phyloP scores from a whole-genome alignment of 2,113 vertebrate species.

The Jaculus jaculus region DNA sequence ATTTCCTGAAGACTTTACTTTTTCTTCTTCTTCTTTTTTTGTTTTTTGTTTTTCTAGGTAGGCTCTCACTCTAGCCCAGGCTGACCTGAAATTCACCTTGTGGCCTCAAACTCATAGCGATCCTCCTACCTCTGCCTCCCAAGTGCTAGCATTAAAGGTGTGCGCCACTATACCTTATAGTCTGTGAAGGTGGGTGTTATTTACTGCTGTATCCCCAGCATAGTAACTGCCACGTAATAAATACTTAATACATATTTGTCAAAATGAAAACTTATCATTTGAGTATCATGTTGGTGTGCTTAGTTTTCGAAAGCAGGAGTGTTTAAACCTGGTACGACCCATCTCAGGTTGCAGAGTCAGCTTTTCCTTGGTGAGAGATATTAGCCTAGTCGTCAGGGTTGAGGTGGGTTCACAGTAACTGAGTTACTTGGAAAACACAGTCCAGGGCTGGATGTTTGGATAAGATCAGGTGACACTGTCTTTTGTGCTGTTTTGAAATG shows the following conservation, averaged over 20 bases:
- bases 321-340: slow-evolving; percentile 30
- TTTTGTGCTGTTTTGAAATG: neutral
- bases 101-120: too few species aligned
- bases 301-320: neutral
- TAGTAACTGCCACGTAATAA: neutral
- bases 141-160: too few species aligned
- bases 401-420: neutral
- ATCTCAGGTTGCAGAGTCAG: neutral
- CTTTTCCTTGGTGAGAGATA: neutral
- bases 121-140: too few species aligned
- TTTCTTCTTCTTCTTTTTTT: neutral
- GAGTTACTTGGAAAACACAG: neutral
- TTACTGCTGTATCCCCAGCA: neutral
- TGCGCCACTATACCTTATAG: neutral
- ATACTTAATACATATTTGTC: neutral
- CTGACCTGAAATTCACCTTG: too few species aligned
- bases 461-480: slow-evolving; percentile 20
- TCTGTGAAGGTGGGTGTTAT: neutral
- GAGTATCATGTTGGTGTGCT: neutral
- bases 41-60: too few species aligned
- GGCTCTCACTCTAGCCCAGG: too few species aligned
- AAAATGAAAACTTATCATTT: neutral
- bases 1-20: neutral
- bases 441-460: neutral
- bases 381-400: neutral